phyloP scores from a whole-genome alignment of 2,888 invertebrate genomes.

The Leucoma salicis region DNA sequence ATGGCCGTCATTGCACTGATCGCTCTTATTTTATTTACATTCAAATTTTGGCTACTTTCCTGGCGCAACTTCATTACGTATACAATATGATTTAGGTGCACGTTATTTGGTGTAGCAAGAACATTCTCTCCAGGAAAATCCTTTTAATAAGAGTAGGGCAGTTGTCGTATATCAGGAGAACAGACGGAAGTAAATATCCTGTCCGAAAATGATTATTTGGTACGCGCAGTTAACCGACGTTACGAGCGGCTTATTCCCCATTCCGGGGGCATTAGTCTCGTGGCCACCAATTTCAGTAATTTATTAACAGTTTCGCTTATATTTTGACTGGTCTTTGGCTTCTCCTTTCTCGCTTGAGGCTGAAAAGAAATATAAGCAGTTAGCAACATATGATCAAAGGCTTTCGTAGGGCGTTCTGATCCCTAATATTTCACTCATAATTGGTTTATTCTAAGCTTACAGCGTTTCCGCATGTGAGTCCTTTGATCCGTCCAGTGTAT shows the following conservation, averaged over 20 bases:
- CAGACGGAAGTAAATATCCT: constrained; percentile 77
- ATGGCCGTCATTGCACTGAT: constrained; percentile 58
- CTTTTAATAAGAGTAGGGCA: constrained; percentile 60
- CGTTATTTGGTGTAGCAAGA: constrained; percentile 15
- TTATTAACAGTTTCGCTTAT: constrained; percentile 76
- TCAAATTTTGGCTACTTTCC: constrained; percentile 40
- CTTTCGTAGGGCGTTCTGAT: constrained; percentile 66
- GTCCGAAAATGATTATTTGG: constrained; percentile 78
- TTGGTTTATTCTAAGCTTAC: constrained; percentile 81
- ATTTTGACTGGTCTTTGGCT: constrained; percentile 63
- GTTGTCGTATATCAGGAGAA: constrained; percentile 57
- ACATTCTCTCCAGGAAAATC: constrained; percentile 28
- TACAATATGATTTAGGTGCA: constrained; percentile 32
- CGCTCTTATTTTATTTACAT: constrained; percentile 64
- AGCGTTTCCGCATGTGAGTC: constrained; percentile 72
- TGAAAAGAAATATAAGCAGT: constrained; percentile 70
- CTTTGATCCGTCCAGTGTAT: constrained; percentile 80
- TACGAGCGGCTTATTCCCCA: constrained; percentile 76
- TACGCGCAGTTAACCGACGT: constrained; percentile 72
- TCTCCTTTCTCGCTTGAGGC: constrained; percentile 58
- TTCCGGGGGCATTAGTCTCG: constrained; percentile 75
- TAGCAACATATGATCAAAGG: constrained; percentile 74
- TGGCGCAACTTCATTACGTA: constrained; percentile 35
- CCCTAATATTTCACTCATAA: constrained; percentile 83
- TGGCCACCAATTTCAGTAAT: constrained; percentile 77